Evolutionary conservation across 2,797 vertebrate genomes (phyloP).

Genomic region (Gadopsis bispinosus): DNA sequence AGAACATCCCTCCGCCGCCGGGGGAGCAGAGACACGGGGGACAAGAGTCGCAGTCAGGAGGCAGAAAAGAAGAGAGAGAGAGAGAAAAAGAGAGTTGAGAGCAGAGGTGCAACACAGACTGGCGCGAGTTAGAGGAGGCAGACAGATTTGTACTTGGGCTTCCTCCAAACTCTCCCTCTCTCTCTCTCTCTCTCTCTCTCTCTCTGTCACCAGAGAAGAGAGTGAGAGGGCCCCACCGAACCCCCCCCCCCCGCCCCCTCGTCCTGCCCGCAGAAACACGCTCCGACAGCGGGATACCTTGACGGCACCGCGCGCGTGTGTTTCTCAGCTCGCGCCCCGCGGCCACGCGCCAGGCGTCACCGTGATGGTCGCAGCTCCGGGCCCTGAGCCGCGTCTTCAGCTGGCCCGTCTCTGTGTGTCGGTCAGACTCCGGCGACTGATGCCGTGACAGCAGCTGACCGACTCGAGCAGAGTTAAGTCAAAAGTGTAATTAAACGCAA

Average conservation of each 20-base stretch:
- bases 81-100: constrained; percentile 50
- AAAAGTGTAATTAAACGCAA: neutral
- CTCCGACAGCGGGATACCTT: no score
- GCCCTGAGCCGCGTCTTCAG: no score
- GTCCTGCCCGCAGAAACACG: constrained; percentile 48
- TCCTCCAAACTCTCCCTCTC: constrained; percentile 26
- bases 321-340: no score
- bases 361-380: no score
- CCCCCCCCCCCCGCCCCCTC: constrained; percentile 39
- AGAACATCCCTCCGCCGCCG: constrained; percentile 68
- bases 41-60: constrained; percentile 21
- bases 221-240: constrained; percentile 50
- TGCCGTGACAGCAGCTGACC: constrained; percentile 1
- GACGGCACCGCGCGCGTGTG: no score
- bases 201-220: constrained; percentile 76
- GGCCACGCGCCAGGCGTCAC: no score
- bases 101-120: constrained; percentile 64
- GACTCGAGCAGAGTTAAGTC: constrained; percentile 1
- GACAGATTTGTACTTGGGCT: constrained; percentile 59
- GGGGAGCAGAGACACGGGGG: constrained; percentile 15
- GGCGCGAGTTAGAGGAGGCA: constrained; percentile 58
- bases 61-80: no score
- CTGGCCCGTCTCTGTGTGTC: neutral
- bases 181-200: constrained; percentile 27
- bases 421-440: neutral